Conservation (phyloP, 2,797 vertebrate species). For the Acanthurus lineatus region DNA sequence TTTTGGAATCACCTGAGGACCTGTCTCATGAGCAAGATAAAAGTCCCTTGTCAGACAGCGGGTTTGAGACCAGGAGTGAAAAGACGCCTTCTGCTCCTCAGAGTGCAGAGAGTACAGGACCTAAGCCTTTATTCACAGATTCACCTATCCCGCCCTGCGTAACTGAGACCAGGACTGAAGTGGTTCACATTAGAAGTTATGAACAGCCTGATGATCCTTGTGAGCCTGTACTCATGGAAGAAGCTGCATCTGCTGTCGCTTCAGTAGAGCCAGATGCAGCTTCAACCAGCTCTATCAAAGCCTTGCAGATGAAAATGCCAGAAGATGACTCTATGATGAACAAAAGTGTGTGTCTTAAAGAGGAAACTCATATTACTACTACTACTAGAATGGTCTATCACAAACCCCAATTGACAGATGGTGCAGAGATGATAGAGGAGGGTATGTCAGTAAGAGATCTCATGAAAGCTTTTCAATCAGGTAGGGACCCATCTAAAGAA, state of each 20-base stretch:
- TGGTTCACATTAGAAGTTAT: conserved; percentile 94
- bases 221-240: conserved; percentile 88
- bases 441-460: conserved; percentile 98
- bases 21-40: conserved; percentile 98
- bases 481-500: conserved; percentile 98
- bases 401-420: conserved; percentile 91
- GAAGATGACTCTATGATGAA: conserved; percentile 91
- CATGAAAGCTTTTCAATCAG: conserved; percentile 99
- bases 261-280: conserved; percentile 89
- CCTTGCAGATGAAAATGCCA: conserved; percentile 91
- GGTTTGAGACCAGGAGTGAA: conserved; percentile 99
- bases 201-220: conserved; percentile 90
- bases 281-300: conserved; percentile 86
- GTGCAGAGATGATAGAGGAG: conserved; percentile 94
- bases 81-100: conserved; percentile 99
- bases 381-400: conserved; percentile 98
- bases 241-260: conserved; percentile 79
- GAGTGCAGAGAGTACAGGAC: conserved; percentile 97
- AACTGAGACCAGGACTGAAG: conserved; percentile 95
- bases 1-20: conserved; percentile 97
- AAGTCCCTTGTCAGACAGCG: conserved; percentile 98
- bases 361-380: conserved; percentile 97
- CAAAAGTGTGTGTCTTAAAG: conserved; percentile 96
- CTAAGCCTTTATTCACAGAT: conserved; percentile 97
- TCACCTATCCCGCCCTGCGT: conserved; percentile 96